Evolutionary conservation across 2,113 vertebrate genomes (phyloP).

Genomic region (Macquaria australasica): DNA sequence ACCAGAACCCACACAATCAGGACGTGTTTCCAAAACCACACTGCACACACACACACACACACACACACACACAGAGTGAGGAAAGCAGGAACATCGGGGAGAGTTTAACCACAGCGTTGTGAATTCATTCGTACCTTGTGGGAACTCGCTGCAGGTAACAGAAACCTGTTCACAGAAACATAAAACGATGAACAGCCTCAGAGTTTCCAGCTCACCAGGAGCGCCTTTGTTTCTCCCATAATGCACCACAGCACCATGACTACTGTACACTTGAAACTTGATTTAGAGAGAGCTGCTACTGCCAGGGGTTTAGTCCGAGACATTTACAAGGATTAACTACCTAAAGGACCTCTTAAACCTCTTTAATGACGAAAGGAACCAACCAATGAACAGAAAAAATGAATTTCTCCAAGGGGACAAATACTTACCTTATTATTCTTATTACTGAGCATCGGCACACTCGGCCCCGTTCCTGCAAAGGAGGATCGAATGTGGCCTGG

Average conservation of each 20-base stretch:
- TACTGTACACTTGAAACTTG: background rate
- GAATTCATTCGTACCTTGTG: background rate
- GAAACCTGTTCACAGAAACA: conserved; percentile 12
- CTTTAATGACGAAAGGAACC: too few relatives aligned
- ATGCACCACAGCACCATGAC: conserved; percentile 1
- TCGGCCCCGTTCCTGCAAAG: too few relatives aligned
- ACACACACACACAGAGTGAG: background rate
- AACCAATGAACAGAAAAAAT: too few relatives aligned
- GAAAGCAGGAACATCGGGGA: conserved; percentile 20
- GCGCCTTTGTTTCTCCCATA: background rate
- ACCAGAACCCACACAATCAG: conserved; percentile 51
- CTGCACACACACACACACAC: background rate
- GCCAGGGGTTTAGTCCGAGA: background rate
- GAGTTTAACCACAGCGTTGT: conserved; percentile 7
- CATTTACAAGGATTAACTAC: background rate
- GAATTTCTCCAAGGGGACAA: too few relatives aligned
- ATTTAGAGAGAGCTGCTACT: background rate
- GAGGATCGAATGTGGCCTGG: too few relatives aligned
- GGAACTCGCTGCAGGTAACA: conserved; percentile 40
- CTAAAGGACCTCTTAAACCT: too few relatives aligned
- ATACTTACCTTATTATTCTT: too few relatives aligned
- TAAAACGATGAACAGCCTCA: background rate
- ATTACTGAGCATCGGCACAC: too few relatives aligned
- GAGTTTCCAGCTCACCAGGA: conserved; percentile 3
- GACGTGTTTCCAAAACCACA: conserved; percentile 18